phyloP scores from a whole-genome alignment of 2,113 vertebrate species.

The Cyanistes caeruleus region DNA sequence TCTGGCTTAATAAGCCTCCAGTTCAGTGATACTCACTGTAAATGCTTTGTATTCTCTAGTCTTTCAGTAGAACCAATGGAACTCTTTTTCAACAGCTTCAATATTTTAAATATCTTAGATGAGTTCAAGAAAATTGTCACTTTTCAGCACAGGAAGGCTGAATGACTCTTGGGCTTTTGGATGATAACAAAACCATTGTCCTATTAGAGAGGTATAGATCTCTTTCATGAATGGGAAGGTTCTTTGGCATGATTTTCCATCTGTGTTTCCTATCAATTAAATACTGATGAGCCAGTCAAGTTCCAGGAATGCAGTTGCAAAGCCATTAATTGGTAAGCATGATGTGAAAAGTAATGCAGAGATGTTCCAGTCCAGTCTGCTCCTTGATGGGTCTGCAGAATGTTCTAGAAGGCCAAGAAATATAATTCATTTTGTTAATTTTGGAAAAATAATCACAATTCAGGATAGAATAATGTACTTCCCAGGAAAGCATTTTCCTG shows the following conservation, averaged over 20 bases:
- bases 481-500: background rate
- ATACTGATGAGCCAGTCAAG: background rate
- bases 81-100: background rate
- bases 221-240: background rate
- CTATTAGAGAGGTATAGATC: background rate
- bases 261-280: background rate
- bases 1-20: background rate
- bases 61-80: background rate
- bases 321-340: fast-evolving
- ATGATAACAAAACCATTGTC: background rate
- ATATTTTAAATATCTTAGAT: background rate
- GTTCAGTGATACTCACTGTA: background rate
- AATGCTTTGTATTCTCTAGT: background rate
- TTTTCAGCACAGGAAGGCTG: background rate
- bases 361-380: background rate
- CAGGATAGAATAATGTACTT: background rate
- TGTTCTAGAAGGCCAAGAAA: background rate
- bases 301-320: background rate
- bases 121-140: background rate
- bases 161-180: background rate
- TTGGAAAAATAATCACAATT: background rate
- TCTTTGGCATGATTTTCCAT: background rate
- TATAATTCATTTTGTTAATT: background rate
- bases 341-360: background rate
- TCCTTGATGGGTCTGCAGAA: background rate